Evolutionary conservation across 2,797 vertebrate species (phyloP).

Genomic region (Simalia tracyae): DNA sequence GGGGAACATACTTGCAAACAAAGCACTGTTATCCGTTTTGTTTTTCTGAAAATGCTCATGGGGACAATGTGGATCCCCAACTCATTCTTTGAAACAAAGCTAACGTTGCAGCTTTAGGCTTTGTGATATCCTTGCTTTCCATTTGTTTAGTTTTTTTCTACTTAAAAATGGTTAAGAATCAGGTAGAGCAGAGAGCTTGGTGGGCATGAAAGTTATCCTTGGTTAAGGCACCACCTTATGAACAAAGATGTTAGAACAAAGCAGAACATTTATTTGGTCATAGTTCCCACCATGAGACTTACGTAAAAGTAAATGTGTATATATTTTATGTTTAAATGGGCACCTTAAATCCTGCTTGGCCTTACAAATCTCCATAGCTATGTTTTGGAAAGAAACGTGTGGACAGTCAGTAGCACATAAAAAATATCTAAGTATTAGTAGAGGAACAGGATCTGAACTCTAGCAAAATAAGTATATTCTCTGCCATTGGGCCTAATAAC

Average conservation of each 20-base stretch:
- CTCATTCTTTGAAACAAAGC: not conserved
- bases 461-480: not conserved
- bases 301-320: not conserved
- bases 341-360: not conserved
- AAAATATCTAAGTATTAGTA: not conserved
- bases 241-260: not conserved
- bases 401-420: not conserved
- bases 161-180: not conserved
- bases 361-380: not conserved
- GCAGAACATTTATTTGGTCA: not conserved
- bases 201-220: not conserved
- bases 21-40: not conserved
- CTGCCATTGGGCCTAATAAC: constrained; percentile 3
- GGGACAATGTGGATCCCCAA: not conserved
- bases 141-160: not conserved
- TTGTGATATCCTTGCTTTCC: not conserved
- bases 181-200: not conserved
- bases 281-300: not conserved
- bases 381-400: not conserved
- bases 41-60: not conserved
- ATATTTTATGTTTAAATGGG: not conserved
- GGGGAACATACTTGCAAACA: not conserved
- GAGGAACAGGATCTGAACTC: not conserved
- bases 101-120: not conserved
- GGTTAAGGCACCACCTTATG: not conserved